These are phyloP conservation scores for Naso thynnoides DNA, from an alignment of 2,797 vertebrate genomes.

Conservation along the genomic window DNA sequence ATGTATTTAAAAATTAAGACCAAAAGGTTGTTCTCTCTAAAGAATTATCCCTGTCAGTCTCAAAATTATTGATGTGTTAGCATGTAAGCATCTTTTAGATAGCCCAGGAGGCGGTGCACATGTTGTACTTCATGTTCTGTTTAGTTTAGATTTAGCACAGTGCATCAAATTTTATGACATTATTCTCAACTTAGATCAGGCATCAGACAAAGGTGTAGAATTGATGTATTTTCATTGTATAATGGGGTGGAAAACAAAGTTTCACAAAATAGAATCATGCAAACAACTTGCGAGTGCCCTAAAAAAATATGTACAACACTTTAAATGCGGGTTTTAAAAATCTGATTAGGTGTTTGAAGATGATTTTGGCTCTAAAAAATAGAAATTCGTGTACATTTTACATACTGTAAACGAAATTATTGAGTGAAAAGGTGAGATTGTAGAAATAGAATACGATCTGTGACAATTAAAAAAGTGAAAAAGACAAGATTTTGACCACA, in stretches of 20 bases:
- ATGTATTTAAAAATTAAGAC: not conserved
- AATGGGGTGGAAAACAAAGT: not conserved
- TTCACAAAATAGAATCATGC: not conserved
- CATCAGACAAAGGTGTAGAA: no score
- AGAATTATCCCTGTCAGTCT: not conserved
- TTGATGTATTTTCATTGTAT: not conserved
- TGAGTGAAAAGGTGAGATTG: not conserved
- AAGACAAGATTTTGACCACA: not conserved
- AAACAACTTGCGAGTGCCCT: not conserved
- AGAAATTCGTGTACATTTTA: not conserved
- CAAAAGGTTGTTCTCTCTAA: not conserved
- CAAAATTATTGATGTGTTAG: constrained; percentile 8
- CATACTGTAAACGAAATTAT: not conserved
- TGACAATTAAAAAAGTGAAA: not conserved
- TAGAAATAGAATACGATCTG: not conserved
- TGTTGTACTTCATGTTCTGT: not conserved
- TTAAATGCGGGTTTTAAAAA: no score
- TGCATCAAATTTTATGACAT: not conserved
- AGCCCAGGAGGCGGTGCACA: not conserved
- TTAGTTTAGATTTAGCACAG: not conserved
- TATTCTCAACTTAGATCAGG: not conserved
- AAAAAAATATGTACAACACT: not conserved
- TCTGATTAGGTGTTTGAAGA: not conserved
- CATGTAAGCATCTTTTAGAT: constrained; percentile 2
- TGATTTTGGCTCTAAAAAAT: not conserved